Evolutionary conservation across 1,140 invertebrate species (phyloP), one percentile per base, ranked within the genome.

Genomic region (Adoxophyes honmai): DNA sequence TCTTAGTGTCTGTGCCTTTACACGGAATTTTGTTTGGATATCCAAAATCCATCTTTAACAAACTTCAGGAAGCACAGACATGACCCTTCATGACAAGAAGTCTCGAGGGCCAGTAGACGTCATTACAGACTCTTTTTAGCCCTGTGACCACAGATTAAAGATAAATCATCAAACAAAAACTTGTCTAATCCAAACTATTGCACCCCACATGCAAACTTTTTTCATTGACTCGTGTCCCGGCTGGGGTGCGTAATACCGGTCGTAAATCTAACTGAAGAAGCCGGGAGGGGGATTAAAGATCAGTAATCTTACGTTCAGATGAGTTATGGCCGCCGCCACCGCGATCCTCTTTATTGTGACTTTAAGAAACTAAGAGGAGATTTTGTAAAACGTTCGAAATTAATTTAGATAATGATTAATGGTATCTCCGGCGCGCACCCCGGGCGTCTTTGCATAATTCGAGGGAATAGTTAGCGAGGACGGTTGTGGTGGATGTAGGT

Each of bases 181-280:
- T 13, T 42, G 2, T 21, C 63, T 63, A 69, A 70, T 66, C 66
- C 60, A 56, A 61, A 70, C 69, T 75, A 78, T 73, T 69, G 74
- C 78, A 70, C 42, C 42, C 42, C 63, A 58, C 65, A 77, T 76
- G 75, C 79, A 70, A 81, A 80, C 71, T 83, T 86, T 82, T 83
- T 83, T 81, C 80, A 86, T 83, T 71, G 78, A 75, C 66, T 82
- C n/a, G 38, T 35, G 51, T 81, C 82, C 79, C 79, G 85, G 86
- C 74, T n/a, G 72, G 73, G 90, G 89, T 89, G 90, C 90, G 91
- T 92, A 92, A 92, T 92, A 90, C 91, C 90, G 80, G 83, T 90
- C 91, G 90, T 93, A 93, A 92, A 93, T 93, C 92, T 93, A 92
- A 92, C 90, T 92, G 91, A 89, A 90, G 90, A 86, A 83, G 82